These are phyloP conservation scores for Yasuhikotakia modesta DNA, from an alignment of 2,797 vertebrate genomes.

Conservation along the genomic window DNA sequence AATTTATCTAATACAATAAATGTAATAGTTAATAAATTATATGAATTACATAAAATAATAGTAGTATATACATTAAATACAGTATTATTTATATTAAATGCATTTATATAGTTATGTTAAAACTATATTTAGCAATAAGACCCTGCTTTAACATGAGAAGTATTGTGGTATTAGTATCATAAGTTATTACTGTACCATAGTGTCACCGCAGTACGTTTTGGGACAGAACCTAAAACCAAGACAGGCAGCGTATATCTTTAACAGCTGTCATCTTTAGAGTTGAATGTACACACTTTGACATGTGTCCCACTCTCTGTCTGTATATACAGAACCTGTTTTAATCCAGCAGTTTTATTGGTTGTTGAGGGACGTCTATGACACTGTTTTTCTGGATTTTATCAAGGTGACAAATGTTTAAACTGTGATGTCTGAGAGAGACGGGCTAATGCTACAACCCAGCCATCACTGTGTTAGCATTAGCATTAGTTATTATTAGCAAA, in stretches of 20 bases:
- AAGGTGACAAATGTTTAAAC: constrained; percentile 64
- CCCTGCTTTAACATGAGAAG: neutral
- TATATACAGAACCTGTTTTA: neutral
- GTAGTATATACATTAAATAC: too few relatives aligned
- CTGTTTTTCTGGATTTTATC: constrained; percentile 60
- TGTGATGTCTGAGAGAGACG: constrained; percentile 46
- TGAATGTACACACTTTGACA: neutral
- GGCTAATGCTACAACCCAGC: neutral
- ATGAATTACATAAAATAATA: too few relatives aligned
- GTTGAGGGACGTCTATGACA: constrained; percentile 44
- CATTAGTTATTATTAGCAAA: neutral
- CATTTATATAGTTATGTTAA: neutral
- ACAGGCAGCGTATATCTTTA: too few relatives aligned
- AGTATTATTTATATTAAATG: too few relatives aligned
- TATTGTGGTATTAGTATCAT: too few relatives aligned
- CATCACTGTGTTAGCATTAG: neutral
- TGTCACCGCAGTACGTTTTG: too few relatives aligned
- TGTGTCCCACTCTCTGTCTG: neutral
- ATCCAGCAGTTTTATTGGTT: constrained; percentile 29
- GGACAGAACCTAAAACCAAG: too few relatives aligned
- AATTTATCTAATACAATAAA: too few relatives aligned
- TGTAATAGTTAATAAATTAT: too few relatives aligned
- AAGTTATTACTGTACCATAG: too few relatives aligned
- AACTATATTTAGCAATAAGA: neutral
- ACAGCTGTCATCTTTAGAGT: too few relatives aligned